A percentile compares a stretch with the other conserved stretches of the same genome.
phyloP scores from a whole-genome alignment of 2,113 vertebrate species.

The Agelaius tricolor region DNA sequence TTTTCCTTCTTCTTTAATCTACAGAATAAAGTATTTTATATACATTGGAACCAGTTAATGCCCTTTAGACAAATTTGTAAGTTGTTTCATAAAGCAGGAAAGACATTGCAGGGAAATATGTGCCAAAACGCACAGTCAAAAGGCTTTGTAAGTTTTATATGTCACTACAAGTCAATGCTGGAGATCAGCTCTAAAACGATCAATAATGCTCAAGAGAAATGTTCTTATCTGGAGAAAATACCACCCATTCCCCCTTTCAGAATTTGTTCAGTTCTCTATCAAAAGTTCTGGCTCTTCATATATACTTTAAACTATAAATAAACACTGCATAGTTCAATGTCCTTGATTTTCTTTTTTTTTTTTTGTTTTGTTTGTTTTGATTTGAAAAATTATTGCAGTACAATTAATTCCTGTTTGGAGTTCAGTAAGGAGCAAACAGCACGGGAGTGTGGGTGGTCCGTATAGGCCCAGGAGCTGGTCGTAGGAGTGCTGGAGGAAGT shows the following conservation, averaged over 20 bases:
- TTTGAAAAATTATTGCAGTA: conserved; percentile 93
- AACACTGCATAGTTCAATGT: conserved; percentile 96
- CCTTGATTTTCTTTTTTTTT: conserved; percentile 68
- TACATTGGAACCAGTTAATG: conserved; percentile 82
- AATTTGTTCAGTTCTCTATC: conserved; percentile 77
- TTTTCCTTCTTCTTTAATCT: conserved; percentile 65
- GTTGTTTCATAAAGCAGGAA: conserved; percentile 80
- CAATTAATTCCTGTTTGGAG: conserved; percentile 68
- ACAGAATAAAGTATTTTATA: conserved; percentile 78
- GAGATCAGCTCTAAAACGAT: conserved; percentile 78
- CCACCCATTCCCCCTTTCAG: conserved; percentile 58
- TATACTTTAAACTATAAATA: conserved; percentile 82
- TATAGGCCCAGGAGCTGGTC: conserved; percentile 92
- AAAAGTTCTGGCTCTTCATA: conserved; percentile 81
- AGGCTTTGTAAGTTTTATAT: conserved; percentile 69
- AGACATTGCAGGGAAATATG: conserved; percentile 73
- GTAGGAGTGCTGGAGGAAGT: conserved; percentile 87
- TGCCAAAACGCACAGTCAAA: conserved; percentile 78
- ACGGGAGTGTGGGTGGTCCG: conserved; percentile 93
- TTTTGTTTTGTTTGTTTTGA: conserved; percentile 36
- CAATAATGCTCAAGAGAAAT: conserved; percentile 75
- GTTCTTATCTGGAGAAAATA: conserved; percentile 77
- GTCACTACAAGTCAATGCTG: conserved; percentile 71
- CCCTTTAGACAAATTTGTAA: conserved; percentile 80
- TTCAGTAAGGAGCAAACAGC: conserved; percentile 96